Conservation (phyloP, 2,113 vertebrate species). For the Peromyscus californicus region DNA sequence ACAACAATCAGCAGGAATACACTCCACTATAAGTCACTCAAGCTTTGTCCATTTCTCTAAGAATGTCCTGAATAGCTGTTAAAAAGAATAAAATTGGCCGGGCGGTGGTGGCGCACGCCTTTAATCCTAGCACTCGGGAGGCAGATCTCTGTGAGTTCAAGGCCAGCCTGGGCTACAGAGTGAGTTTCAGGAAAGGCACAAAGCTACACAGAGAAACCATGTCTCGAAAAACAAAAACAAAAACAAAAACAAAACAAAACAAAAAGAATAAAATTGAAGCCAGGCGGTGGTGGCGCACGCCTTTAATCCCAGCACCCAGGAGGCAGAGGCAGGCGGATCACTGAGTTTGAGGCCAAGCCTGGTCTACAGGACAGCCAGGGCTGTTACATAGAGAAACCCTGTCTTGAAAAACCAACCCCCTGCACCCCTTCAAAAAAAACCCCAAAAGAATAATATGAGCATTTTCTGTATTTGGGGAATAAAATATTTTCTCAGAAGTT, state of each 20-base stretch:
- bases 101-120: background rate
- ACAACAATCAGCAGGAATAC: conserved; percentile 25
- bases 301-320: too few relatives aligned
- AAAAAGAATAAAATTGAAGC: too few relatives aligned
- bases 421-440: background rate
- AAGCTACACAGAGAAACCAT: background rate
- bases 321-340: too few relatives aligned
- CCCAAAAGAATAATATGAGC: background rate
- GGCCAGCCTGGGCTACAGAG: too few relatives aligned
- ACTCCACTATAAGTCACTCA: conserved; percentile 22
- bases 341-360: too few relatives aligned
- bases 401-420: background rate
- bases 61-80: conserved; percentile 3
- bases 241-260: too few relatives aligned
- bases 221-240: too few relatives aligned
- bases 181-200: too few relatives aligned
- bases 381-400: too few relatives aligned
- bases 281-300: too few relatives aligned
- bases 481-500: conserved; percentile 69
- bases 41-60: conserved; percentile 16
- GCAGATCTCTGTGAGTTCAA: background rate
- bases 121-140: background rate
- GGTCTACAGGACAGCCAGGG: too few relatives aligned
- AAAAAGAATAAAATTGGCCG: background rate
- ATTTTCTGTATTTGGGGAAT: conserved; percentile 47